Evolutionary conservation across 2,113 vertebrate species (phyloP).

Genomic region (Pogonocichla stellata): DNA sequence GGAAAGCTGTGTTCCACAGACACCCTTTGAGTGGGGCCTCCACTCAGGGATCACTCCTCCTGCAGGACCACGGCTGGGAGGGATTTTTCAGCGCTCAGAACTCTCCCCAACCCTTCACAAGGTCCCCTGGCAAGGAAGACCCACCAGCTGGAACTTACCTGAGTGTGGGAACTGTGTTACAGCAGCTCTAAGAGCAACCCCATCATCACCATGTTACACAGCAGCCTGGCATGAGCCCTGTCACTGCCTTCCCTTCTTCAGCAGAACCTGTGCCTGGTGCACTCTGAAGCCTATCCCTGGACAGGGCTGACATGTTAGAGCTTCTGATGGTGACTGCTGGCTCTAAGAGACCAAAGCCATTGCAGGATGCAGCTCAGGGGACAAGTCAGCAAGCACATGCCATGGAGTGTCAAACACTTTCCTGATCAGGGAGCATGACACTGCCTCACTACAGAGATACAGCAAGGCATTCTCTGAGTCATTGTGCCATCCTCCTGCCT

Average conservation of each 20-base stretch:
- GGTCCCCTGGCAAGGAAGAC: fast-evolving
- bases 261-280: fast-evolving
- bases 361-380: background rate
- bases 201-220: fast-evolving
- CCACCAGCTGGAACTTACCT: background rate
- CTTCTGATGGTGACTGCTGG: background rate
- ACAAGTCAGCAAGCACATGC: background rate
- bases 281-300: background rate
- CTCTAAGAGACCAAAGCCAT: background rate
- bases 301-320: background rate
- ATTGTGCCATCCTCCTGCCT: background rate
- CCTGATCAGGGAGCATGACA: background rate
- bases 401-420: fast-evolving
- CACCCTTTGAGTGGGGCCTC: fast-evolving
- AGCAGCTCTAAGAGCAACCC: background rate
- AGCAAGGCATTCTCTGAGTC: fast-evolving
- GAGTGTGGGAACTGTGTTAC: background rate
- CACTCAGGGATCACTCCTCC: background rate
- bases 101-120: fast-evolving
- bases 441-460: fast-evolving
- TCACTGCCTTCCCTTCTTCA: background rate
- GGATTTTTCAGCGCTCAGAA: background rate
- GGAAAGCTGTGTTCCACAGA: background rate
- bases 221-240: background rate
- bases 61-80: background rate